These are phyloP conservation scores for Dipus sagitta DNA, from an alignment of 2,797 vertebrate species.

Conservation along the genomic window DNA sequence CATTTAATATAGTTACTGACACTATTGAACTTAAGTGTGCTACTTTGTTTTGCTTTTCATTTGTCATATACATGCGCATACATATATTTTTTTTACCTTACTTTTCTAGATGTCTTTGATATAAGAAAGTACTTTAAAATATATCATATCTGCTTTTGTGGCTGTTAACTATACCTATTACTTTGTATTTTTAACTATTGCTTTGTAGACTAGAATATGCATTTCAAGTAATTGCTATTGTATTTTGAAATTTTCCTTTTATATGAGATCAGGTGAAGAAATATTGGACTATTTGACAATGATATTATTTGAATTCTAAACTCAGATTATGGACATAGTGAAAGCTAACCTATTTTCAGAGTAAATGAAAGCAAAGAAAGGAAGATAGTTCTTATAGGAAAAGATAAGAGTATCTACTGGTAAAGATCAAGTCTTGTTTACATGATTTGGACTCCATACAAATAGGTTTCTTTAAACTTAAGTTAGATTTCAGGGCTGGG, in stretches of 20 bases:
- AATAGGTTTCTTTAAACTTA: not conserved
- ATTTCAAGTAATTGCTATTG: not conserved
- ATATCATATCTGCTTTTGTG: not conserved
- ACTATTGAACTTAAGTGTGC: not conserved
- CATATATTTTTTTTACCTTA: not conserved
- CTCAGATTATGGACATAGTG: not conserved
- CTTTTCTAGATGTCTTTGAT: not conserved
- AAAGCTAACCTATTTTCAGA: constrained; percentile 12
- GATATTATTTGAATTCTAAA: not conserved
- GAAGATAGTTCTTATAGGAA: not conserved
- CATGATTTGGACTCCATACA: not conserved
- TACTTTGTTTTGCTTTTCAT: not conserved
- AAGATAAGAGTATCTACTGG: not conserved
- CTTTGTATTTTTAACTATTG: constrained; percentile 27
- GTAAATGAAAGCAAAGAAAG: not conserved
- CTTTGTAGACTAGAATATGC: not conserved
- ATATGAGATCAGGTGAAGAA: not conserved
- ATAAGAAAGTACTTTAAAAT: constrained; percentile 27
- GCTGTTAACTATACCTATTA: not conserved
- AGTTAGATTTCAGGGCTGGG: too few relatives aligned
- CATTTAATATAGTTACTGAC: constrained; percentile 30
- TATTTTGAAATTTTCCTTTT: constrained; percentile 2
- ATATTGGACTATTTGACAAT: constrained; percentile 5
- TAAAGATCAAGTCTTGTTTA: not conserved
- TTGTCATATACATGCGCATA: not conserved